Evolutionary conservation across 35 echinoderm and acorn worm genomes (phyloP).

Genomic region (Amphiura filiformis): DNA sequence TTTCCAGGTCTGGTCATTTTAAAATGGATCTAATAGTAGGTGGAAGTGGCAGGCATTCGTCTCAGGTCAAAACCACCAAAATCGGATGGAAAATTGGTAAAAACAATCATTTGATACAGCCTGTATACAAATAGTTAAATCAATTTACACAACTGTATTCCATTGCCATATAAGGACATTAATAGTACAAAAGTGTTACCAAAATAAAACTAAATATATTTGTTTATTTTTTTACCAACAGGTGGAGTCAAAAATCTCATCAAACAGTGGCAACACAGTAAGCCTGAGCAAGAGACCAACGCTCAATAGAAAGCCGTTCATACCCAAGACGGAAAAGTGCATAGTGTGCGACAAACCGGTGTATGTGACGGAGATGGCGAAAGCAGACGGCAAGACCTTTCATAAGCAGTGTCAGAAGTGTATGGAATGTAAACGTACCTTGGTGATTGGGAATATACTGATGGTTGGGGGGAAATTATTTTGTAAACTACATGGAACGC

Average conservation of each 20-base stretch:
- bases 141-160: too few species aligned
- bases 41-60: too few species aligned
- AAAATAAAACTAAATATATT: too few species aligned
- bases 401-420: slow-evolving; percentile 70
- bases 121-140: too few species aligned
- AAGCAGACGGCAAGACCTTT: slow-evolving; percentile 58
- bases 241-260: slow-evolving; percentile 43
- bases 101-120: too few species aligned
- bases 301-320: slow-evolving; percentile 33
- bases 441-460: slow-evolving; percentile 53
- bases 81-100: too few species aligned
- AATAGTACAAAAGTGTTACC: too few species aligned
- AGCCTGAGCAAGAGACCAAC: not conserved
- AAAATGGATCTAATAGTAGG: too few species aligned
- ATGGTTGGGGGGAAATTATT: slow-evolving; percentile 44
- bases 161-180: too few species aligned
- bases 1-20: too few species aligned
- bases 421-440: slow-evolving; percentile 45
- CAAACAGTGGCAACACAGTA: slow-evolving; percentile 20
- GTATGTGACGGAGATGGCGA: slow-evolving; percentile 70
- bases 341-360: slow-evolving; percentile 52
- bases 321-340: slow-evolving; percentile 60
- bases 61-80: too few species aligned
- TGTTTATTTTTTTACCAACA: not conserved
- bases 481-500: slow-evolving; percentile 64